Evolutionary conservation across 64 coral and sea anemone genomes (phyloP).

Genomic region (Montipora cactus): DNA sequence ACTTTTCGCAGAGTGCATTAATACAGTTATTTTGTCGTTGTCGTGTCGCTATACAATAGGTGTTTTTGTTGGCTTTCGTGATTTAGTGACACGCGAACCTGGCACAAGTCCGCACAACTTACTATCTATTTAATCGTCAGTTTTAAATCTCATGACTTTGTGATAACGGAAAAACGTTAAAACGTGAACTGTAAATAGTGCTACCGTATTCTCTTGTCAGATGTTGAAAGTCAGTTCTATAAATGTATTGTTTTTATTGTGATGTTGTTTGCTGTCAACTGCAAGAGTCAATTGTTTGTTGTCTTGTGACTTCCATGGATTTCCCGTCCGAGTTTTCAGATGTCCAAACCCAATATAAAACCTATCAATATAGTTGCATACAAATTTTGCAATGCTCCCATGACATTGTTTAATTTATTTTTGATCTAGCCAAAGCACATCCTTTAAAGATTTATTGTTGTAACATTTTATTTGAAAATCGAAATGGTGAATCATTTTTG

Average conservation of each 20-base stretch:
- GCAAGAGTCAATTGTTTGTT: neutral
- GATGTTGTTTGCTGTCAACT: neutral
- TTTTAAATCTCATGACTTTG: neutral
- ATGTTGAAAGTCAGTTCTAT: too few relatives aligned
- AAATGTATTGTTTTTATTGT: neutral
- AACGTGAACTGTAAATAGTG: too few relatives aligned
- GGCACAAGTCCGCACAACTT: neutral
- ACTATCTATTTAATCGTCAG: too few relatives aligned
- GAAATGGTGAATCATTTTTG: too few relatives aligned
- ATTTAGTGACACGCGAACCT: conserved; percentile 30
- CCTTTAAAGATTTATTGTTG: too few relatives aligned
- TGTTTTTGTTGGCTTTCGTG: neutral
- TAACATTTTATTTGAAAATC: too few relatives aligned
- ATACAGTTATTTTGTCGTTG: neutral
- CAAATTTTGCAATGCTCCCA: too few relatives aligned
- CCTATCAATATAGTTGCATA: too few relatives aligned
- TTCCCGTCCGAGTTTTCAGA: neutral
- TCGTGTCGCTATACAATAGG: neutral
- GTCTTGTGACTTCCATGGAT: neutral
- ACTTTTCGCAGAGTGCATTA: neutral
- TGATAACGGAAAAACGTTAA: neutral
- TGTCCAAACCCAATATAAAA: neutral
- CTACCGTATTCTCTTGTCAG: too few relatives aligned
- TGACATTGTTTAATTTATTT: too few relatives aligned
- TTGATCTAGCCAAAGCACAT: too few relatives aligned